phyloP scores from a whole-genome alignment of 2,113 vertebrate species.

The Chamaetylas fuelleborni region DNA sequence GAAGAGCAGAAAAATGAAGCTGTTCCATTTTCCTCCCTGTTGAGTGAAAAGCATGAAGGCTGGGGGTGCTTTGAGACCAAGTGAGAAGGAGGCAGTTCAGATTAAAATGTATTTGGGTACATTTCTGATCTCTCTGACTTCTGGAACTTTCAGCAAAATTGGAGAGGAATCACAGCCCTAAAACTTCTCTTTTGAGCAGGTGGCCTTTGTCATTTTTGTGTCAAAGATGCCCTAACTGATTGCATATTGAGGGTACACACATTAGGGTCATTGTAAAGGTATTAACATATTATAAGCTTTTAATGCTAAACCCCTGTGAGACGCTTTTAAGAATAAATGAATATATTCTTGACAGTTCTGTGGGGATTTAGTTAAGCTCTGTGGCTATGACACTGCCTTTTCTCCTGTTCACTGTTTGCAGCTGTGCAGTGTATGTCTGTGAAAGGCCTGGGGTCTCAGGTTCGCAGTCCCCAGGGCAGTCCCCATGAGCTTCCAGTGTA shows the following conservation, averaged over 20 bases:
- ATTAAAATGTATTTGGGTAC: background rate
- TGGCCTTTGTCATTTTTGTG: background rate
- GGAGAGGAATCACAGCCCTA: background rate
- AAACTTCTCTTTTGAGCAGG: background rate
- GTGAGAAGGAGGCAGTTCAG: background rate
- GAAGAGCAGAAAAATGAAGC: background rate
- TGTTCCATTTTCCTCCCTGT: background rate
- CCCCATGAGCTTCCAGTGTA: background rate
- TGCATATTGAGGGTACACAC: background rate
- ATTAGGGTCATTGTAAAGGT: background rate
- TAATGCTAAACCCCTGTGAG: background rate
- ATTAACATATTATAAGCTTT: conserved; percentile 6
- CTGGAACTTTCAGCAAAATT: background rate
- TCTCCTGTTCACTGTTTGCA: conserved; percentile 3
- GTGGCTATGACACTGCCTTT: background rate
- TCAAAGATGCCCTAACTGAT: background rate
- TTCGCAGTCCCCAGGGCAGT: background rate
- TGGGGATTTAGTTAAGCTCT: conserved; percentile 12
- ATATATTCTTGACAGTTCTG: background rate
- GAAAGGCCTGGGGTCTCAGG: background rate
- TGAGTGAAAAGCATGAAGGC: background rate
- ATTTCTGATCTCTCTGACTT: background rate
- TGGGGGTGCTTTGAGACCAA: background rate
- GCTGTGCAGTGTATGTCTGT: background rate
- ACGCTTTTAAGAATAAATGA: background rate